These are phyloP conservation scores for Zaprionus bogoriensis DNA, from an alignment of 2,888 invertebrate genomes.

Conservation along the genomic window DNA sequence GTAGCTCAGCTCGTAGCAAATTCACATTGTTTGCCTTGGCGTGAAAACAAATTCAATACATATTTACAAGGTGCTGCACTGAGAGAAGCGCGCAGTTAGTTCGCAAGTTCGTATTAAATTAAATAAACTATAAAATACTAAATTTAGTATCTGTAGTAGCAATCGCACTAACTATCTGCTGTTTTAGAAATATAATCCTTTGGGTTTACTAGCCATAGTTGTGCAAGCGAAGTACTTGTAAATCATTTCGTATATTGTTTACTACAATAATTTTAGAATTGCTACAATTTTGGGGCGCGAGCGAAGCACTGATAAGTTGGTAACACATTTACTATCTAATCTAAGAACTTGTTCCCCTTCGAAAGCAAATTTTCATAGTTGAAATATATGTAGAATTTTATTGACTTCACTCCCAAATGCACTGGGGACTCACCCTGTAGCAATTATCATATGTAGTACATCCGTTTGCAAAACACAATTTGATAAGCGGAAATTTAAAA, in stretches of 20 bases:
- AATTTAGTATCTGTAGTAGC: no score
- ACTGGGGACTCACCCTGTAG: neutral
- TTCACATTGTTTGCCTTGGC: conserved; percentile 31
- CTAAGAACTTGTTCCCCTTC: neutral
- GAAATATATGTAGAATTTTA: neutral
- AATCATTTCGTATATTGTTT: no score
- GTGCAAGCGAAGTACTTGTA: no score
- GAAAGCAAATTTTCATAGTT: neutral
- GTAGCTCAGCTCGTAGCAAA: conserved; percentile 10
- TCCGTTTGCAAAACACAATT: neutral
- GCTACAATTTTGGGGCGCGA: no score
- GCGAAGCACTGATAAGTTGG: neutral
- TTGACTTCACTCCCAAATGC: neutral
- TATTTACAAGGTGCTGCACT: conserved; percentile 34
- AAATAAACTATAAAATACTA: no score
- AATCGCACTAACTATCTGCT: no score
- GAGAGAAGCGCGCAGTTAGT: neutral
- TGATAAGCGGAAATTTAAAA: neutral
- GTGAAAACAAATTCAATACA: conserved; percentile 38
- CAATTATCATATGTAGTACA: neutral
- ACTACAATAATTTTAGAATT: no score
- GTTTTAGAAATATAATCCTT: no score
- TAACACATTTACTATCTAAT: conserved; percentile 29
- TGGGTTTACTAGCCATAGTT: no score
- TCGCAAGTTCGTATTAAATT: no score